Percentiles rank a stretch among this genome's conserved stretches.
Evolutionary conservation across 30 jellyfish, hydroid and myxozoan species (phyloP).

Genomic region (Catostylus mosaicus): DNA sequence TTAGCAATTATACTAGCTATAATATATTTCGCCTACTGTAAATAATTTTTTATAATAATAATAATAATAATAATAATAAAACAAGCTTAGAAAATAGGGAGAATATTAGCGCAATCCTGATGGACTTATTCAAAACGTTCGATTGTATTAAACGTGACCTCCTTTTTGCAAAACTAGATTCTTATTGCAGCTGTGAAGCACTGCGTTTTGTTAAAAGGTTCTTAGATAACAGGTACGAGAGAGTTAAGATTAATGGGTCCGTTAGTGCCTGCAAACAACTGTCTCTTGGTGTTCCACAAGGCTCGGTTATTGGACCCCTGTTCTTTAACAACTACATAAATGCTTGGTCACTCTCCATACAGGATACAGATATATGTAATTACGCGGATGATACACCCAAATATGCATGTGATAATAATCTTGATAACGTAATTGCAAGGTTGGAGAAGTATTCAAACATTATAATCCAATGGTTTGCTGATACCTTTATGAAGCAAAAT

Average conservation of each 20-base stretch:
- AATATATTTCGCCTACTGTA: no score
- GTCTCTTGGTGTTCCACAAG: conserved; percentile 34
- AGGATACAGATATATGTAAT: conserved; percentile 44
- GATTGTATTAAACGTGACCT: no score
- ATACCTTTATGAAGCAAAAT: conserved; percentile 39
- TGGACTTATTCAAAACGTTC: conserved; percentile 50
- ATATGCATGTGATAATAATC: conserved; percentile 21
- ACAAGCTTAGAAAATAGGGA: conserved; percentile 37
- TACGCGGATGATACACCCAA: conserved; percentile 53
- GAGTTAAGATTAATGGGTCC: conserved; percentile 55
- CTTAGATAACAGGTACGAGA: conserved; percentile 47
- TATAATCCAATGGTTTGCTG: conserved; percentile 41
- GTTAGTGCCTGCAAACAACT: conserved; percentile 30
- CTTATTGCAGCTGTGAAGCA: conserved; percentile 58
- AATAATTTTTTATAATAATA: no score
- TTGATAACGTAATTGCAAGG: conserved; percentile 27
- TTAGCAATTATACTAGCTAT: no score
- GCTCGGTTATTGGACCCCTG: conserved; percentile 52
- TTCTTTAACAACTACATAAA: conserved; percentile 46
- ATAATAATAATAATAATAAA: no score
- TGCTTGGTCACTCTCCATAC: conserved; percentile 29
- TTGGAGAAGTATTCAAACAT: conserved; percentile 30
- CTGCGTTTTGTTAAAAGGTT: conserved; percentile 38
- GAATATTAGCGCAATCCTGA: conserved; percentile 38
- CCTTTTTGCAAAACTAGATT: conserved; percentile 52